These are phyloP conservation scores for Nothura maculosa DNA, from an alignment of 2,797 vertebrate genomes.

Conservation along the genomic window DNA sequence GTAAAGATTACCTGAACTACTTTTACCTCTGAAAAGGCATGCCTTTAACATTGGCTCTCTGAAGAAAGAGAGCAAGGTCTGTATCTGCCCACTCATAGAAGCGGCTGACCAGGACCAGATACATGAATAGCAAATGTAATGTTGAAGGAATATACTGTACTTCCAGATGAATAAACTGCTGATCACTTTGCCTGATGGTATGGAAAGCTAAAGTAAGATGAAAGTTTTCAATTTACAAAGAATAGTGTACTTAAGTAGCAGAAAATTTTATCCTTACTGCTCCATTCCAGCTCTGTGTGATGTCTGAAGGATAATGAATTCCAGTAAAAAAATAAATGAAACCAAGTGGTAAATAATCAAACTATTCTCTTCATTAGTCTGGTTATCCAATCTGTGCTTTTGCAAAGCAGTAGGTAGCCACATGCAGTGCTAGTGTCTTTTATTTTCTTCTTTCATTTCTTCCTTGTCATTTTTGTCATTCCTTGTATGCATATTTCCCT, in stretches of 20 bases:
- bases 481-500: background rate
- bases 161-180: background rate
- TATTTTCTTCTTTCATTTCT: background rate
- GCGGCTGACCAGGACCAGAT: background rate
- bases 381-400: background rate
- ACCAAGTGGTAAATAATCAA: conserved; percentile 27
- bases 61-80: background rate
- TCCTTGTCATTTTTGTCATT: background rate
- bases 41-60: background rate
- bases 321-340: background rate
- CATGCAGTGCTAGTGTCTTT: background rate
- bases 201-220: background rate
- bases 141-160: background rate
- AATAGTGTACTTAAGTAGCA: conserved; percentile 29
- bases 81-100: background rate
- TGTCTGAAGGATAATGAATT: background rate
- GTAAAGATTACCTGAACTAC: background rate
- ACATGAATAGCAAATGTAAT: background rate
- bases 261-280: conserved; percentile 40
- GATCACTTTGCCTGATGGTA: background rate
- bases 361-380: conserved; percentile 14
- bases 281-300: background rate
- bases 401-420: background rate
- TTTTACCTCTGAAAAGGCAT: background rate
- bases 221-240: conserved; percentile 46